These are phyloP conservation scores for Neosalanx taihuensis DNA, from an alignment of 2,797 vertebrate genomes.

Conservation along the genomic window DNA sequence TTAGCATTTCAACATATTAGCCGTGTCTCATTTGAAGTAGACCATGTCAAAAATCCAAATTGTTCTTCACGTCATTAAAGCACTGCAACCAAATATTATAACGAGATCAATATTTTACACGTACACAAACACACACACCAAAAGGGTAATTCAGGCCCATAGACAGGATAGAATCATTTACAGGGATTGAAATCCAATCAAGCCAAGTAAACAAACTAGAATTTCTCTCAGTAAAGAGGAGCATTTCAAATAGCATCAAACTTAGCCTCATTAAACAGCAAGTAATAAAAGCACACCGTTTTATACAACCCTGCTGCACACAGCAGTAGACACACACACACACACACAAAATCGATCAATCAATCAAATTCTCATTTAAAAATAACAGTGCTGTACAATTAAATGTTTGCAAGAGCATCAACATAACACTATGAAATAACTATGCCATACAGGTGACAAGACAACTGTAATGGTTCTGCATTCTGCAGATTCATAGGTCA, in stretches of 20 bases:
- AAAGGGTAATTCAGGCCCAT: slow-evolving; percentile 27
- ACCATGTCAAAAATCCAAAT: no score
- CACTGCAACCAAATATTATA: no score
- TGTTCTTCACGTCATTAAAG: no score
- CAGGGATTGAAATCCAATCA: slow-evolving; percentile 37
- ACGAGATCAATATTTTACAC: background rate
- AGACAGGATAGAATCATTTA: slow-evolving; percentile 9
- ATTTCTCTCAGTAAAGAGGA: slow-evolving; percentile 10
- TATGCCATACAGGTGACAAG: no score
- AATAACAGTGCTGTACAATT: no score
- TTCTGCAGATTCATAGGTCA: no score
- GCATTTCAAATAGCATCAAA: slow-evolving; percentile 29
- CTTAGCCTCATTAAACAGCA: slow-evolving; percentile 33
- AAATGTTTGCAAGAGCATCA: no score
- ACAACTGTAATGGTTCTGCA: no score
- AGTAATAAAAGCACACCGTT: slow-evolving; percentile 26
- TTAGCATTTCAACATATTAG: no score
- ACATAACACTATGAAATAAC: no score
- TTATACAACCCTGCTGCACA: background rate
- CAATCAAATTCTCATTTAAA: background rate
- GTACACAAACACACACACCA: background rate
- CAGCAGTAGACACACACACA: slow-evolving; percentile 11
- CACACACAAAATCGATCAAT: background rate
- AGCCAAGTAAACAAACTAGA: slow-evolving; percentile 24
- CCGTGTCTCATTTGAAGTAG: no score